Base-by-base conservation (phyloP, 2,113 vertebrate genomes). In the Calypte anna region DNA sequence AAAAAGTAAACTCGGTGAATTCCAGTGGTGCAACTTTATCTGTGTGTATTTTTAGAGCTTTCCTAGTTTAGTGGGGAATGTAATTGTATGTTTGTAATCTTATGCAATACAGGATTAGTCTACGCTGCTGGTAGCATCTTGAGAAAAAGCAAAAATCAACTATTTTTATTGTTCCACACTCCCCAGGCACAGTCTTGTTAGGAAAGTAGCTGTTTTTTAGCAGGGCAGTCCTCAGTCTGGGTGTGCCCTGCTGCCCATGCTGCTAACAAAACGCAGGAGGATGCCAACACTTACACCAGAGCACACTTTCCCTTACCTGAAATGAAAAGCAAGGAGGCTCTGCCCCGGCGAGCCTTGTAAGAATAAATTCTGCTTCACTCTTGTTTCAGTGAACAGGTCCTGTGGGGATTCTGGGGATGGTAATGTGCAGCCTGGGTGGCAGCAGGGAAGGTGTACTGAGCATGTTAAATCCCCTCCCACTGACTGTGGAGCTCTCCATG, bases 211-310 rank as follows among this genome's bases (percentile, higher is more conserved):
- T 66, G 87, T n/a, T 70, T 78, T 73, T 58, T 82, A 44, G 68
- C 1, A 2, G 44, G 31, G 51, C 19, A 21, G 53, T 44, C 57
- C 61, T 30, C 69, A 75, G 62, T 28, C n/a, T 8, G 40, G 43
- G 31, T 0, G 5, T 70, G 62, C 36, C 58, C 4, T 2, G 43
- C 10, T 38, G 5, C 1, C 7, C 2, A 59, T 64, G 88, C 23
- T 6, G 8, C 66, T 3, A 6, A 21, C 68, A 59, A 5, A 72
- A 46, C 38, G 6, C n/a, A 57, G 44, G 31, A 51, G 44, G 61
- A n/a, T 2, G 19, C 28, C 1, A 19, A 27, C 50, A 5, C 50
- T n/a, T 14, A 2, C 14, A 61, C 33, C 46, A 66, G 70, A 40
- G 57, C 3, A 3, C 12, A 14, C 14, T 38, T 54, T 33, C 66